Percentiles rank a stretch among this genome's conserved stretches.
These are phyloP conservation scores for Pipra filicauda DNA, from an alignment of 2,113 vertebrate species.

Conservation along the genomic window DNA sequence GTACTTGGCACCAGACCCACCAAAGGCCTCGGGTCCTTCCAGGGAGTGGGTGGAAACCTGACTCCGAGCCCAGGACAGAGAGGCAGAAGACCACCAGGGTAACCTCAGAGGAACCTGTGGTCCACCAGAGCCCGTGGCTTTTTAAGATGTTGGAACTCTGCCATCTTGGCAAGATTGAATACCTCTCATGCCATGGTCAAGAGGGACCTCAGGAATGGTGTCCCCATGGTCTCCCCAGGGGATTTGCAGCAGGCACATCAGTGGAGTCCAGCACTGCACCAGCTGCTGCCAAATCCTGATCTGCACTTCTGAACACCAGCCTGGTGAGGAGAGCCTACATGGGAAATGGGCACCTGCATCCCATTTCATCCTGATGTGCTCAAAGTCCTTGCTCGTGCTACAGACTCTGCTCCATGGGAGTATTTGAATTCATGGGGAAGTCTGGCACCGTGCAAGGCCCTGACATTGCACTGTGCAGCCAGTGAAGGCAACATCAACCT, in stretches of 20 bases:
- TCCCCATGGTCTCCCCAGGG: neutral
- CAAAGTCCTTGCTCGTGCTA: neutral
- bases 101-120: neutral
- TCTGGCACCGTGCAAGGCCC: rapidly evolving
- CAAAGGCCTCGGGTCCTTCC: neutral
- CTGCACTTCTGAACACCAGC: neutral
- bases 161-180: neutral
- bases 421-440: neutral
- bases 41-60: slow-evolving; percentile 47
- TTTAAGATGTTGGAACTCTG: neutral
- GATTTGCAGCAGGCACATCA: neutral
- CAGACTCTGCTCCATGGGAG: neutral
- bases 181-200: neutral
- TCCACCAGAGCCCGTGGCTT: neutral
- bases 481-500: neutral
- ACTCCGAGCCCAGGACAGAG: neutral
- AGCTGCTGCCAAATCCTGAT: neutral
- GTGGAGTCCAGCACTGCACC: neutral
- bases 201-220: neutral
- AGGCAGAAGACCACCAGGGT: neutral
- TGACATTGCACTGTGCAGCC: neutral
- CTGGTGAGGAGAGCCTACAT: neutral
- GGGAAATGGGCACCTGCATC: neutral
- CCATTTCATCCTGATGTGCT: neutral
- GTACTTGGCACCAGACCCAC: slow-evolving; percentile 31